A percentile compares a stretch with the other conserved stretches of the same genome.
Evolutionary conservation across 2,113 vertebrate genomes (phyloP).

Genomic region (Campylorhamphus procurvoides): DNA sequence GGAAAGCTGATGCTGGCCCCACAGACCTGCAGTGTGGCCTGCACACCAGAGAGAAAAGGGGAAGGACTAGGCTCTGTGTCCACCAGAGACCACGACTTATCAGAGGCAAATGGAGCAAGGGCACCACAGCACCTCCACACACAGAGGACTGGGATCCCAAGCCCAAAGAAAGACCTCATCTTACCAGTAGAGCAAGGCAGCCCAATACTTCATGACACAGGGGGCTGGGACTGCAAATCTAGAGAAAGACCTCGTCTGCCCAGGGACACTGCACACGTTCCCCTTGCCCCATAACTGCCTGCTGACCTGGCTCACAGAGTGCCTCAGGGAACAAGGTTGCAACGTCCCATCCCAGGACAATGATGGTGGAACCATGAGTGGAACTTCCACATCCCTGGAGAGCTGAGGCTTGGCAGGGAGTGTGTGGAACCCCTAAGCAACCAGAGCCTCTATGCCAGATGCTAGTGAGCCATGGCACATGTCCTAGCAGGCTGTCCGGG

Average conservation of each 20-base stretch:
- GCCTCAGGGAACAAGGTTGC: not conserved
- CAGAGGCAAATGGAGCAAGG: not conserved
- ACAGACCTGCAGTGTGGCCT: not conserved
- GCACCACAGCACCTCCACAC: not conserved
- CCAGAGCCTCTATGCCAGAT: not conserved
- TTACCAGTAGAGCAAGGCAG: not conserved
- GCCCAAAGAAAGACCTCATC: not conserved
- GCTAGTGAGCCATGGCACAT: accelerated
- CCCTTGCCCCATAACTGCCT: not conserved
- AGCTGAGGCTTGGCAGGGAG: not conserved
- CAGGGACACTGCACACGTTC: not conserved
- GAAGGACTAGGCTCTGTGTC: not conserved
- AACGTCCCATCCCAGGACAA: not conserved
- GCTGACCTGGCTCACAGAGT: accelerated
- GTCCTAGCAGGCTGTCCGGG: not conserved
- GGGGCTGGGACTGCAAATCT: accelerated
- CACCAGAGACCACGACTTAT: accelerated
- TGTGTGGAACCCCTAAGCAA: not conserved
- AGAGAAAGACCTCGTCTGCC: not conserved
- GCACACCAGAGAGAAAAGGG: accelerated
- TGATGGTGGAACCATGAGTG: not conserved
- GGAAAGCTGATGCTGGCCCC: not conserved
- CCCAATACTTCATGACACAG: not conserved
- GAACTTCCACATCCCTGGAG: not conserved
- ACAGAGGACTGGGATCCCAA: accelerated